phyloP scores from a whole-genome alignment of 2,113 vertebrate genomes.

The Hyperopisus bebe region DNA sequence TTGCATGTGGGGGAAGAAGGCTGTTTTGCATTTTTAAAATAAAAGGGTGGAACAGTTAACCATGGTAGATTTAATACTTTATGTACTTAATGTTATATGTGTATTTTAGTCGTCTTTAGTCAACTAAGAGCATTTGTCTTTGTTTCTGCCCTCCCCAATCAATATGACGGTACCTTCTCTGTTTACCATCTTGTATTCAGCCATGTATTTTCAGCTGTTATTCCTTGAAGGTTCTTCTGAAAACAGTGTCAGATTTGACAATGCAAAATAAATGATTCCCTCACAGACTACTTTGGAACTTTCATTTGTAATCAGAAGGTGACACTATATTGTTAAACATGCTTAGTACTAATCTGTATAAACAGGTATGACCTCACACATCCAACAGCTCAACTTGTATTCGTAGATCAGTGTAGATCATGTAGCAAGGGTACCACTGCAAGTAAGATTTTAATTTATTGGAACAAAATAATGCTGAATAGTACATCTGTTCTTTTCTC shows the following conservation, averaged over 20 bases:
- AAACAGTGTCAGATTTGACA: not conserved
- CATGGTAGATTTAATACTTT: not conserved
- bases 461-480: not conserved
- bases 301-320: not conserved
- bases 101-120: not conserved
- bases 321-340: not conserved
- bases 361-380: not conserved
- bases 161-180: not conserved
- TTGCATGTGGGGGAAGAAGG: not conserved
- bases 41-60: not conserved
- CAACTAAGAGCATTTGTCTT: not conserved
- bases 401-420: not conserved
- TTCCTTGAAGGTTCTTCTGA: not conserved
- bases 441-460: not conserved
- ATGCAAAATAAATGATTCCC: conserved; percentile 16
- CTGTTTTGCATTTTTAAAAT: not conserved
- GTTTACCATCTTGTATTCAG: not conserved
- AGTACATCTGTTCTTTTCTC: not conserved
- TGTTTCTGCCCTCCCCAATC: not conserved
- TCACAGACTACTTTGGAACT: not conserved
- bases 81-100: not conserved
- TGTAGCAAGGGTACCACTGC: not conserved
- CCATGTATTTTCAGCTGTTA: not conserved
- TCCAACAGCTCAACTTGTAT: not conserved
- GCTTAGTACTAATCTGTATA: not conserved